Base-by-base conservation (phyloP, 1,140 invertebrate genomes). In the Harlomillsia oculata region DNA sequence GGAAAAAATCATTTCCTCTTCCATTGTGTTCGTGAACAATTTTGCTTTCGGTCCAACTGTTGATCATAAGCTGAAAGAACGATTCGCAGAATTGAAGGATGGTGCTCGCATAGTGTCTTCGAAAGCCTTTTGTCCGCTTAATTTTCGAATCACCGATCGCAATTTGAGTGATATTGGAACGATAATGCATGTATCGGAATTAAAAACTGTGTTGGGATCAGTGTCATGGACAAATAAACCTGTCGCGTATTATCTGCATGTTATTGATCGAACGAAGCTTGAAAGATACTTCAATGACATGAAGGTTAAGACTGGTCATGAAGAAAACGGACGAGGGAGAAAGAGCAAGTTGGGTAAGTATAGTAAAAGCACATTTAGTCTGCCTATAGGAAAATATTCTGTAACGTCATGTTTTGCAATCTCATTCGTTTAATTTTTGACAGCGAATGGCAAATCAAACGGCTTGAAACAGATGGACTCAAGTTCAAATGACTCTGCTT, bases 201-300 rank as follows among this genome's bases (percentile, higher is more conserved):
- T 97, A 81, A 85, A 89, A 56, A 92, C 94, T 6, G 72, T 96
- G 46, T 84, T 85, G 69, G 93, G 92, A 62, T 95, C 90, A 5
- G 94, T 99, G 32, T 97, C 92, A 5, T 99, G 94, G 95, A 98
- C 95, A 57, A 89, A 89, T 51, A 96, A 94, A 74, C 90, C 93
- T 41, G 93, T 99, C 61, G 91, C 90, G 46, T 99, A 97, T 78
- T 99, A 92, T 79, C 78, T 97, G 61, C 94, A 97, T 75, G 85
- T 89, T 67, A 97, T 97, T 69, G 94, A 97, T 79, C 80, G 89
- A 69, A 92, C 89, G 53, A 93, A 92, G 79, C 77, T 96, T 70
- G 92, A 96, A 76, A 83, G 89, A 72, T 97, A 96, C 76, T 96
- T 96, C 77, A n/a, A n/a, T n/a, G n/a, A n/a, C n/a, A n/a, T n/a